Evolutionary conservation across 2,888 invertebrate genomes (phyloP).

Genomic region (Malacosoma neustria): DNA sequence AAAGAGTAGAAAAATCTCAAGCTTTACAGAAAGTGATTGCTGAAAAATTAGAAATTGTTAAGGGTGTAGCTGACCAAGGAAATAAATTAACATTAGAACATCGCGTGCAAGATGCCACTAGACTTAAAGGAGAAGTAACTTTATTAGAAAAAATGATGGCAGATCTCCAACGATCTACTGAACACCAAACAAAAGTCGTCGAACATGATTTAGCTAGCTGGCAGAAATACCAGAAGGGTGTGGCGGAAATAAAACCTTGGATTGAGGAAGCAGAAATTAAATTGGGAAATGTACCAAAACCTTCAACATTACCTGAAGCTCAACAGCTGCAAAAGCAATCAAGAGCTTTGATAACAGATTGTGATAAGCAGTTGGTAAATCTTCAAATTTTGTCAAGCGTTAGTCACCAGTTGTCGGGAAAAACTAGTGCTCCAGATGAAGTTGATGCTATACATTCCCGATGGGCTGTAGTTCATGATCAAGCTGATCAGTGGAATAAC

Average conservation of each 20-base stretch:
- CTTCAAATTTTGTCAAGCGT: conserved; percentile 83
- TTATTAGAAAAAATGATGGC: conserved; percentile 84
- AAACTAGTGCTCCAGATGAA: conserved; percentile 87
- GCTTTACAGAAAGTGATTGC: conserved; percentile 83
- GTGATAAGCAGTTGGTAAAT: conserved; percentile 83
- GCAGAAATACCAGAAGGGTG: conserved; percentile 87
- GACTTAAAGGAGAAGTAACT: conserved; percentile 83
- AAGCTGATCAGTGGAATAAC: conserved; percentile 84
- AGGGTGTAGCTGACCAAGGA: conserved; percentile 84
- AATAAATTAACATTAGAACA: conserved; percentile 80
- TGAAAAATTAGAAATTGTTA: conserved; percentile 83
- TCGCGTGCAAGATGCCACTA: conserved; percentile 81
- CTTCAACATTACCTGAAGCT: conserved; percentile 87
- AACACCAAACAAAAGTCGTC: conserved; percentile 83
- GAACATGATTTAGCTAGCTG: conserved; percentile 87
- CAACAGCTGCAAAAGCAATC: conserved; percentile 82
- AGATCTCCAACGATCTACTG: conserved; percentile 83
- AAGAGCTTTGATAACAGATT: conserved; percentile 83
- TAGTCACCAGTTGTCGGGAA: conserved; percentile 83
- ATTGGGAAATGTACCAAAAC: conserved; percentile 83
- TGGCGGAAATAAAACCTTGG: conserved; percentile 90
- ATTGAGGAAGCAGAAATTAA: conserved; percentile 91
- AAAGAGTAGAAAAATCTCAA: conserved; percentile 84
- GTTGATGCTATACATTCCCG: conserved; percentile 88
- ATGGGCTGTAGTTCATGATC: conserved; percentile 89